Conservation (phyloP, 2,888 invertebrate species). For the Neocrepidodera transversa region DNA sequence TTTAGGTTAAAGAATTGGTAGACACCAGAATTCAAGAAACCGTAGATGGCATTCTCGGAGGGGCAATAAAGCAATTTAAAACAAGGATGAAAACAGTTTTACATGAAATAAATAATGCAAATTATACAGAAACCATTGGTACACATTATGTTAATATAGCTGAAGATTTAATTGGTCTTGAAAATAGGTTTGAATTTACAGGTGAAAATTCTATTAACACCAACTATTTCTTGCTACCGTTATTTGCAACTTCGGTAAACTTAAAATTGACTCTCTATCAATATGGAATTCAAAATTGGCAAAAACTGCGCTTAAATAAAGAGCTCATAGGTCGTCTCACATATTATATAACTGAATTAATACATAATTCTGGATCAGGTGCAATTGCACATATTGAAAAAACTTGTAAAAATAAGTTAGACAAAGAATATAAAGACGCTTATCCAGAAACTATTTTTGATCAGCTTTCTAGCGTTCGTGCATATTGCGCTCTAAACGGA, state of each 20-base stretch:
- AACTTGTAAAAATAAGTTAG: neutral
- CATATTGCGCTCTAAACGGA: neutral
- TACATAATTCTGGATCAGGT: neutral
- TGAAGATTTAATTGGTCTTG: too few species aligned
- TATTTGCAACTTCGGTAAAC: neutral
- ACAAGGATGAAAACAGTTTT: too few species aligned
- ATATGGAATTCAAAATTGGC: neutral
- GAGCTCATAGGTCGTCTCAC: neutral
- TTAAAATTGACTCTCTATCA: neutral
- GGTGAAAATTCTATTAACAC: too few species aligned
- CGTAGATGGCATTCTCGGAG: too few species aligned
- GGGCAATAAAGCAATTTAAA: too few species aligned
- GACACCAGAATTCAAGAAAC: too few species aligned
- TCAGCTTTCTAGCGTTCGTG: neutral
- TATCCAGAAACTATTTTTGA: neutral
- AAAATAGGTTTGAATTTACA: too few species aligned
- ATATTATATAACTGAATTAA: neutral
- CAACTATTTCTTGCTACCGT: neutral
- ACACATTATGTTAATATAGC: too few species aligned
- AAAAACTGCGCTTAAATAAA: neutral
- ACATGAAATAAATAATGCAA: too few species aligned
- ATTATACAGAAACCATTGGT: too few species aligned
- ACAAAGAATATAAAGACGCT: neutral
- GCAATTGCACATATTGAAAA: neutral
- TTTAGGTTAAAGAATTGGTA: too few species aligned